Percentiles rank a stretch among this genome's conserved stretches.
Conservation (phyloP, 2,888 invertebrate genomes). For the Stratiomys singularior region DNA sequence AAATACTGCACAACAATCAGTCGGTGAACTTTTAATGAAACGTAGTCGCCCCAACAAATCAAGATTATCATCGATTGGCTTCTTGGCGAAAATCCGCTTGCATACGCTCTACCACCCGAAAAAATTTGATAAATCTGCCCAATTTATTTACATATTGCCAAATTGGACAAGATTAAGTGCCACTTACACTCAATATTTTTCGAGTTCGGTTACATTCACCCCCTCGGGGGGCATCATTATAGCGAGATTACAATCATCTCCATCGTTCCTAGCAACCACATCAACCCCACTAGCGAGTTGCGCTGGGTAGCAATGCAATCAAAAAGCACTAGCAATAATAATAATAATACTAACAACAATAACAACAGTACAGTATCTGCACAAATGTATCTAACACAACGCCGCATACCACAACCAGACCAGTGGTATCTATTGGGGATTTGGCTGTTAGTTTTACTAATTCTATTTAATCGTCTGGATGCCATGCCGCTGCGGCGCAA, state of each 20-base stretch:
- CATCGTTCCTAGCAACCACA: neutral
- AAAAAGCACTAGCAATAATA: too few species aligned
- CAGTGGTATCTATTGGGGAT: neutral
- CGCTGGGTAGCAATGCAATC: too few species aligned
- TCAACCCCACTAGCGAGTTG: too few species aligned
- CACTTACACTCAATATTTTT: constrained; percentile 9
- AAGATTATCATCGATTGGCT: too few species aligned
- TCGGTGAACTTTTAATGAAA: too few species aligned
- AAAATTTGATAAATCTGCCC: neutral
- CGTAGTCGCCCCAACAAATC: too few species aligned
- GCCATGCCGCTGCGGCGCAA: neutral
- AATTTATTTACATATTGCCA: constrained; percentile 23
- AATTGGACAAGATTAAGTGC: constrained; percentile 17
- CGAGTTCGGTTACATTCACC: constrained; percentile 32
- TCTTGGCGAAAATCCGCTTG: too few species aligned
- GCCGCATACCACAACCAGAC: too few species aligned
- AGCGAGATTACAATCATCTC: constrained; percentile 8
- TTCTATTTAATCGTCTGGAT: constrained; percentile 13
- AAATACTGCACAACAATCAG: too few species aligned
- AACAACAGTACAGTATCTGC: neutral
- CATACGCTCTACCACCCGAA: too few species aligned
- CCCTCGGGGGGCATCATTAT: neutral
- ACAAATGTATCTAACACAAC: neutral
- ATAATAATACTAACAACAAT: too few species aligned
- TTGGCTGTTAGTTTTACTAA: constrained; percentile 20